phyloP scores from a whole-genome alignment of 2,113 vertebrate genomes.

The Aegotheles bennettii region DNA sequence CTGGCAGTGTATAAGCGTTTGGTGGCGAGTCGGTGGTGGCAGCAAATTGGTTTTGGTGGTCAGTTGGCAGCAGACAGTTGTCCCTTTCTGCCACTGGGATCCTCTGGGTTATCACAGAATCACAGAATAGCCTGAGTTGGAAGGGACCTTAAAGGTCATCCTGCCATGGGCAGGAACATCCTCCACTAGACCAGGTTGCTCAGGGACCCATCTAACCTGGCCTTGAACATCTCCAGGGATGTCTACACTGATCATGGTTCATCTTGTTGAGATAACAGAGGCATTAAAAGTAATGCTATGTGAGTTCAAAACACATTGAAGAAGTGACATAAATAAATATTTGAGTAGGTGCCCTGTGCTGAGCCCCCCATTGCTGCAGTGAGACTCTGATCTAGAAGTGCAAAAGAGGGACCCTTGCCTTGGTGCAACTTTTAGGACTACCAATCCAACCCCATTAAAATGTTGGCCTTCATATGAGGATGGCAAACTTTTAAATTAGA shows the following conservation, averaged over 20 bases:
- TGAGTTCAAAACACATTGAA: background rate
- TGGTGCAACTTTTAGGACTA: background rate
- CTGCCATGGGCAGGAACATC: too few relatives aligned
- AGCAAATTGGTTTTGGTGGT: too few relatives aligned
- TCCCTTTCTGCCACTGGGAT: too few relatives aligned
- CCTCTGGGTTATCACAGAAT: too few relatives aligned
- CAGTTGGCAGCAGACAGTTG: too few relatives aligned
- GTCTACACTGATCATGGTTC: accelerated
- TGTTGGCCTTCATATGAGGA: background rate
- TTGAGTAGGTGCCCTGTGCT: background rate
- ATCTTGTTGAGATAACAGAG: background rate
- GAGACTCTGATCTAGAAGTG: background rate
- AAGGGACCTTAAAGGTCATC: too few relatives aligned
- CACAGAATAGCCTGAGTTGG: too few relatives aligned
- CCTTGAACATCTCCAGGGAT: too few relatives aligned
- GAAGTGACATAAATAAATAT: background rate
- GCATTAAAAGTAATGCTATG: background rate
- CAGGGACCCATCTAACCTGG: too few relatives aligned
- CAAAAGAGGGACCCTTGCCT: background rate
- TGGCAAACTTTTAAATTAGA: background rate
- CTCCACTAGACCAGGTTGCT: too few relatives aligned
- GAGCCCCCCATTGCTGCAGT: background rate
- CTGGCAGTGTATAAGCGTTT: too few relatives aligned
- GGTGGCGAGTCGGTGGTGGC: too few relatives aligned
- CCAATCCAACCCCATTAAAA: background rate